phyloP scores from a whole-genome alignment of 2,888 invertebrate species.

The Synergus laeviventris region DNA sequence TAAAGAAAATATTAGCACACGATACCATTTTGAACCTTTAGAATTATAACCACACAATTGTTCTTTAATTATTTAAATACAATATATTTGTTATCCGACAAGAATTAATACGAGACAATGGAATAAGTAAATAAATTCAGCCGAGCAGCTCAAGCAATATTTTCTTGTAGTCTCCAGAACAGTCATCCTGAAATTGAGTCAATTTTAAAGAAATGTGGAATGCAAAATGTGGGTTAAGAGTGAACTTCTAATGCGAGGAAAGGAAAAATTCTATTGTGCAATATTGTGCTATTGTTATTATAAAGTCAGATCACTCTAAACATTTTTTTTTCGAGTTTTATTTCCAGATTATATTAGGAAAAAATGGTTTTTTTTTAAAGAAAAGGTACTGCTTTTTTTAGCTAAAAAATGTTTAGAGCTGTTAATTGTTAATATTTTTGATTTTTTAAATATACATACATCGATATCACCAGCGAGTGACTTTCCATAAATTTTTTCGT shows the following conservation, averaged over 20 bases:
- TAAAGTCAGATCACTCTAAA: not conserved
- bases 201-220: conserved; percentile 49
- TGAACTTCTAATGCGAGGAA: not conserved
- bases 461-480: conserved; percentile 88
- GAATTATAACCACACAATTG: not conserved
- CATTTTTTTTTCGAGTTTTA: not conserved
- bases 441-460: conserved; percentile 77
- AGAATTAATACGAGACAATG: conserved; percentile 32
- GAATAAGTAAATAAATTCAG: conserved; percentile 59
- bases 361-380: not conserved
- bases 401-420: not conserved
- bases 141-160: conserved; percentile 85
- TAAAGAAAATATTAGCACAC: not conserved
- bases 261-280: not conserved
- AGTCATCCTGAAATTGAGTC: conserved; percentile 83
- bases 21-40: not conserved
- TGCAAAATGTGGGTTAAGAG: conserved; percentile 6
- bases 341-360: not conserved
- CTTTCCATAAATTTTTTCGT: conserved; percentile 86
- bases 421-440: not conserved
- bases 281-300: conserved; percentile 21
- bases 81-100: conserved; percentile 23
- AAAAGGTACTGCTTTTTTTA: not conserved
- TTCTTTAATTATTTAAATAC: conserved; percentile 21
- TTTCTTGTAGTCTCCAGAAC: conserved; percentile 92